Evolutionary conservation across 2,888 invertebrate species (phyloP).

Genomic region (Biston stratarius): DNA sequence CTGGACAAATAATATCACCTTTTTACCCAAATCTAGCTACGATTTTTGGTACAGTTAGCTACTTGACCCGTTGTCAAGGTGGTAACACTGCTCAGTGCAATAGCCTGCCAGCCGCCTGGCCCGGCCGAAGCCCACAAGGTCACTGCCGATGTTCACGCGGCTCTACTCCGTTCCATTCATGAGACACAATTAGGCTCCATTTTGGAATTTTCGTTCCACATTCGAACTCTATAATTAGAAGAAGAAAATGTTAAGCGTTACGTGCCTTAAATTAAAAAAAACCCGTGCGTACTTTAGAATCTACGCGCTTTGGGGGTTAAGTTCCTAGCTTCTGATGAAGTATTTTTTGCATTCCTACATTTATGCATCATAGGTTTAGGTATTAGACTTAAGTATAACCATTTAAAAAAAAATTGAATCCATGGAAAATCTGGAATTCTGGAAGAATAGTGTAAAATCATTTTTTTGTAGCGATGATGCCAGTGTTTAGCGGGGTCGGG

Average conservation of each 20-base stretch:
- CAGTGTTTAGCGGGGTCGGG: too few relatives aligned
- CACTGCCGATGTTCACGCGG: slow-evolving; percentile 75
- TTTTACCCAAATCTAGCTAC: not conserved
- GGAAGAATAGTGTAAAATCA: too few relatives aligned
- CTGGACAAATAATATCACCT: not conserved
- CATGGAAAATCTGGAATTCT: too few relatives aligned
- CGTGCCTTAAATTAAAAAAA: not conserved
- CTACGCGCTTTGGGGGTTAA: not conserved
- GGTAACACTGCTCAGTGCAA: slow-evolving; percentile 59
- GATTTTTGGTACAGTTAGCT: not conserved
- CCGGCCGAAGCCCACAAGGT: slow-evolving; percentile 73
- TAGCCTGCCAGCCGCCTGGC: slow-evolving; percentile 60
- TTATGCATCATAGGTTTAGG: too few relatives aligned
- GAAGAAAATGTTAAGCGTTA: not conserved
- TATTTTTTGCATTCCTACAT: too few relatives aligned
- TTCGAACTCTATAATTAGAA: slow-evolving; percentile 19
- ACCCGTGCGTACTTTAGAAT: not conserved
- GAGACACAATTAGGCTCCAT: slow-evolving; percentile 64
- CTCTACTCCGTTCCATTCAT: slow-evolving; percentile 68
- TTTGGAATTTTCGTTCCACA: slow-evolving; percentile 54
- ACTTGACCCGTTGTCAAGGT: not conserved
- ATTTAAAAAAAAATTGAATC: too few relatives aligned
- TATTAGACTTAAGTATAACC: too few relatives aligned
- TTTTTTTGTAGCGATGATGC: too few relatives aligned
- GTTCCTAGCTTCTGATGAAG: too few relatives aligned